Evolutionary conservation across 2,113 vertebrate species (phyloP).

Genomic region (Equus przewalskii): DNA sequence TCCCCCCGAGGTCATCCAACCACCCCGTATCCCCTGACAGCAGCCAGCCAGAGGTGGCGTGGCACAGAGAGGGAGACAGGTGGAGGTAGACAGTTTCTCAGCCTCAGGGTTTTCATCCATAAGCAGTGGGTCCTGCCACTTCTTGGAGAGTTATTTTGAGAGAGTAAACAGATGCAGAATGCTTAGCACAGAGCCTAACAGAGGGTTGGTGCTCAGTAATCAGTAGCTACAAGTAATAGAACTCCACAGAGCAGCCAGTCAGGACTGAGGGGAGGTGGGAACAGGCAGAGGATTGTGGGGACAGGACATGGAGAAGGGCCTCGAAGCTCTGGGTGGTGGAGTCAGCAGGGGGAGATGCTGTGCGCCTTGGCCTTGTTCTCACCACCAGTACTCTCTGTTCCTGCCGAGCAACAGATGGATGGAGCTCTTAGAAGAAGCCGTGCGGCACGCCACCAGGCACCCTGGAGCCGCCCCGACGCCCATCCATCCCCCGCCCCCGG

Average conservation of each 20-base stretch:
- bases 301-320: background rate
- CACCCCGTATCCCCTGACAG: background rate
- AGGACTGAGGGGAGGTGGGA: background rate
- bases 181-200: background rate
- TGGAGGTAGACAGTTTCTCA: background rate
- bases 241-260: background rate
- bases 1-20: background rate
- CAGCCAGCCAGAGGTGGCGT: background rate
- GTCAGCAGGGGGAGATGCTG: background rate
- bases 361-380: background rate
- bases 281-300: background rate
- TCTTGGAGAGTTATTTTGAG: background rate
- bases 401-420: conserved; percentile 86
- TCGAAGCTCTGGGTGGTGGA: background rate
- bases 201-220: background rate
- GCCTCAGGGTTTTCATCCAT: background rate
- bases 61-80: background rate
- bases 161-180: background rate
- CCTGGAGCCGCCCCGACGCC: background rate
- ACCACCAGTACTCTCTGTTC: background rate
- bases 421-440: conserved; percentile 87
- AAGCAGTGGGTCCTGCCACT: background rate
- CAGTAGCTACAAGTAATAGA: background rate
- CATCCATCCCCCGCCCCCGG: background rate
- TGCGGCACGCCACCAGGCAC: conserved; percentile 79